A percentile compares a stretch with the other conserved stretches of the same genome.
These are phyloP conservation scores for Tachina lurida DNA, from an alignment of 2,888 invertebrate genomes.

Conservation along the genomic window DNA sequence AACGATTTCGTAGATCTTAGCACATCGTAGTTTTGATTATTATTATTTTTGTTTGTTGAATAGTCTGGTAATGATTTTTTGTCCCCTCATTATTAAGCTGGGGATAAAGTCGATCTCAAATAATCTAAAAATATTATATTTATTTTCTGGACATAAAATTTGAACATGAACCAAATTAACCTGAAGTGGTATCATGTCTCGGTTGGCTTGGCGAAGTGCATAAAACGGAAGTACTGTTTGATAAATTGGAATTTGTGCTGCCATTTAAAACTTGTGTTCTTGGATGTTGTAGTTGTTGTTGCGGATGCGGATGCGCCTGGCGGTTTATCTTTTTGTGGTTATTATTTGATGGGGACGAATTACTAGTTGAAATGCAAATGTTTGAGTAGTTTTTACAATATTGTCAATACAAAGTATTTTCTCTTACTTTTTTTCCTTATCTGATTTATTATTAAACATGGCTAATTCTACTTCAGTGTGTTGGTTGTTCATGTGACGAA, in stretches of 20 bases:
- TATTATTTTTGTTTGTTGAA: slow-evolving; percentile 40
- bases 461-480: slow-evolving; percentile 92
- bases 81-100: slow-evolving; percentile 49
- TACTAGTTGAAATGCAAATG: slow-evolving; percentile 7
- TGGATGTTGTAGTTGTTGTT: slow-evolving; percentile 56
- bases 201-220: slow-evolving; percentile 58
- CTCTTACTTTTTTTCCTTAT: slow-evolving; percentile 75
- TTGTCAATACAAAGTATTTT: background rate
- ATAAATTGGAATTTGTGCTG: slow-evolving; percentile 68
- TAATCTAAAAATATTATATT: slow-evolving; percentile 55
- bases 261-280: slow-evolving; percentile 64
- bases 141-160: background rate
- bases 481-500: slow-evolving; percentile 91
- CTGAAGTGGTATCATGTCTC: slow-evolving; percentile 48
- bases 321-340: slow-evolving; percentile 64
- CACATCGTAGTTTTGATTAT: slow-evolving; percentile 55
- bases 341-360: slow-evolving; percentile 62
- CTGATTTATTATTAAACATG: slow-evolving; percentile 83
- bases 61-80: slow-evolving; percentile 14
- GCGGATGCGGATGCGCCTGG: slow-evolving; percentile 65
- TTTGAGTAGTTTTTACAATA: background rate
- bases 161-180: background rate
- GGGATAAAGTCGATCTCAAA: slow-evolving; percentile 66
- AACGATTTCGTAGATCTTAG: slow-evolving; percentile 63
- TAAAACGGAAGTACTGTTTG: slow-evolving; percentile 68